Base-by-base conservation (phyloP, 1,140 invertebrate species). In the Eriocheir sinensis region DNA sequence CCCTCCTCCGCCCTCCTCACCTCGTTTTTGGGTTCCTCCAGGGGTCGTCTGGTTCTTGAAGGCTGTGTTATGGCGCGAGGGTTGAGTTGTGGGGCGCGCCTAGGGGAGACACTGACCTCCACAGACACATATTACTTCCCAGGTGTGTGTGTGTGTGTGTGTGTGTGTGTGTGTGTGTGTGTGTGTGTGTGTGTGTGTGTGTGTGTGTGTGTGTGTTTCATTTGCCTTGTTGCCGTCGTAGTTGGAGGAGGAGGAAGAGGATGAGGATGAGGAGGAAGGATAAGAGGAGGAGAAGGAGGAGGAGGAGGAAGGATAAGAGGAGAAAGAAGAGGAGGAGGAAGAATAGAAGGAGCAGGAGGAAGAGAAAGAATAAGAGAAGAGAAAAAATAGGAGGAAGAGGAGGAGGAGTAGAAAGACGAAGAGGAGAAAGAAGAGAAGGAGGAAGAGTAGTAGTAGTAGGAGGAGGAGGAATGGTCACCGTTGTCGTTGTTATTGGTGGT, bases 131-230 rank as follows among this genome's bases (percentile, higher is more conserved):
- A 12, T n/a, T n/a, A n/a, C 60, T 72, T 4, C 27, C 60, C 27
- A 21, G 27, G 27, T 72, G 60, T 72, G 60, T 72, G 60, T 72
- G 60, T 72, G 60, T 72, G 60, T 72, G 60, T 72, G 60, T 72
- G 60, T 72, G 53, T 72, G 53, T 72, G 53, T 72, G 53, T 72
- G 53, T 72, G 53, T 72, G 53, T 72, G 53, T 72, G 53, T 72
- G 53, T 72, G 53, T 72, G 53, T 72, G 53, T 72, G 53, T 72
- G 60, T 72, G 60, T 72, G 60, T 72, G 60, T 72, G 60, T 72
- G 60, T 72, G 44, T 48, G 44, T 48, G 44, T 48, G 44, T 48
- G 44, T 48, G 44, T 48, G 44, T 48, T 12, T 9, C 21, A 53
- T 21, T 72, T 72, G n/a, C n/a, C n/a, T n/a, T 48, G 17, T 60